phyloP scores from a whole-genome alignment of 2,797 vertebrate species.

The Chromis chromis region DNA sequence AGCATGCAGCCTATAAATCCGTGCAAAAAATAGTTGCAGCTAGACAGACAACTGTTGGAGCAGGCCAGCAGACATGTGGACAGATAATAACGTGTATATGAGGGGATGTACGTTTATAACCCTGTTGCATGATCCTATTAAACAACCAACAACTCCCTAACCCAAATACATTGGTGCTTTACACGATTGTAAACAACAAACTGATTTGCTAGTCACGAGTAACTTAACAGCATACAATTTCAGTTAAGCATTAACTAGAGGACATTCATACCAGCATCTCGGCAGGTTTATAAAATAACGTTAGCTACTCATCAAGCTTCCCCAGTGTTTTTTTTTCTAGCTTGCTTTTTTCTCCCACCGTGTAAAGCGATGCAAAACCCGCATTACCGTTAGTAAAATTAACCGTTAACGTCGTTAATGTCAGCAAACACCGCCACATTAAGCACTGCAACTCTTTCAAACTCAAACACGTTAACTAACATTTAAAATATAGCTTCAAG shows the following conservation, averaged over 20 bases:
- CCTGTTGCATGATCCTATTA: constrained; percentile 31
- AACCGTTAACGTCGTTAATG: background rate
- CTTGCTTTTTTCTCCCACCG: background rate
- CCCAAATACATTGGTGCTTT: background rate
- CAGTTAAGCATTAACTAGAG: background rate
- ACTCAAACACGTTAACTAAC: fast-evolving
- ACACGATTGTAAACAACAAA: background rate
- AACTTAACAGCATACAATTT: too few relatives aligned
- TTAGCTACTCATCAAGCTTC: background rate
- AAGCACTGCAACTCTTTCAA: background rate
- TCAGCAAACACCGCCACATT: fast-evolving
- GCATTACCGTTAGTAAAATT: background rate
- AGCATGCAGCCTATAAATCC: background rate
- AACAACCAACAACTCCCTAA: background rate
- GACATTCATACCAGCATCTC: background rate
- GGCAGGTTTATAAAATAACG: background rate
- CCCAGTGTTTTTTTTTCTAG: background rate
- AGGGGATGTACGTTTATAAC: background rate
- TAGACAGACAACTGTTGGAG: background rate
- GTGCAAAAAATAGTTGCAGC: constrained; percentile 16
- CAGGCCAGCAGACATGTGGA: background rate
- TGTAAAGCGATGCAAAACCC: constrained; percentile 6
- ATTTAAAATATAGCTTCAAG: fast-evolving
- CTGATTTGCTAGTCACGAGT: background rate
- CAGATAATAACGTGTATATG: background rate